A percentile compares a stretch with the other conserved stretches of the same genome.
Evolutionary conservation across 2,797 vertebrate species (phyloP).

Genomic region (Xenopus petersii): DNA sequence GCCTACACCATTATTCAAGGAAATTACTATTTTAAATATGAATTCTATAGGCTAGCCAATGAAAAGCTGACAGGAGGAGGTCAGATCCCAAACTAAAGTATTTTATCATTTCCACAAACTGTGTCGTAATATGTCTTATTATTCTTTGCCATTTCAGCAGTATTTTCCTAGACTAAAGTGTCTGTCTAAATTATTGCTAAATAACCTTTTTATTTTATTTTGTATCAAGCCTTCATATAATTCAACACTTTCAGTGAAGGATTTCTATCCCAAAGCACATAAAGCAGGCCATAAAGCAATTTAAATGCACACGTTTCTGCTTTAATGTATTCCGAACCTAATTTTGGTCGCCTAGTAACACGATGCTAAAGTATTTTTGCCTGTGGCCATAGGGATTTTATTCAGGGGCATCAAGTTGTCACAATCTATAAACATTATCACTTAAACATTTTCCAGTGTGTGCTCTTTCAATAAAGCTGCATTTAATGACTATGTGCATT

Average conservation of each 20-base stretch:
- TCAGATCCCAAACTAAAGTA: too few relatives aligned
- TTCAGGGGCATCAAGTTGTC: not conserved
- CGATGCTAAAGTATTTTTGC: not conserved
- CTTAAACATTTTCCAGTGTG: not conserved
- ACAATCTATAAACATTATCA: not conserved
- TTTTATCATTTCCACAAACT: too few relatives aligned
- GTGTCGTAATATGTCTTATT: too few relatives aligned
- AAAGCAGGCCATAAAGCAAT: not conserved
- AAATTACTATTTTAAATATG: too few relatives aligned
- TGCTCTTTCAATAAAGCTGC: not conserved
- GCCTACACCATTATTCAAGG: too few relatives aligned
- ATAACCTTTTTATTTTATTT: not conserved
- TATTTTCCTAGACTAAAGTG: too few relatives aligned
- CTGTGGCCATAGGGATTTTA: not conserved
- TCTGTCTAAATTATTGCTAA: not conserved
- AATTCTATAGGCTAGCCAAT: too few relatives aligned
- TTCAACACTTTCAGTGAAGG: not conserved
- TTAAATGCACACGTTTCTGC: not conserved
- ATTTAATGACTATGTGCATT: not conserved
- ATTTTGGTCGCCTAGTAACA: not conserved
- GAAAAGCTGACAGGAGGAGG: too few relatives aligned
- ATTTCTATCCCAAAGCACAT: conserved; percentile 1
- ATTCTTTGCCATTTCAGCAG: too few relatives aligned
- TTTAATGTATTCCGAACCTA: not conserved
- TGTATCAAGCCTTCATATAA: not conserved